Evolutionary conservation across 2,113 vertebrate species (phyloP), one percentile per base, ranked within the genome.

Genomic region (Alces alces): DNA sequence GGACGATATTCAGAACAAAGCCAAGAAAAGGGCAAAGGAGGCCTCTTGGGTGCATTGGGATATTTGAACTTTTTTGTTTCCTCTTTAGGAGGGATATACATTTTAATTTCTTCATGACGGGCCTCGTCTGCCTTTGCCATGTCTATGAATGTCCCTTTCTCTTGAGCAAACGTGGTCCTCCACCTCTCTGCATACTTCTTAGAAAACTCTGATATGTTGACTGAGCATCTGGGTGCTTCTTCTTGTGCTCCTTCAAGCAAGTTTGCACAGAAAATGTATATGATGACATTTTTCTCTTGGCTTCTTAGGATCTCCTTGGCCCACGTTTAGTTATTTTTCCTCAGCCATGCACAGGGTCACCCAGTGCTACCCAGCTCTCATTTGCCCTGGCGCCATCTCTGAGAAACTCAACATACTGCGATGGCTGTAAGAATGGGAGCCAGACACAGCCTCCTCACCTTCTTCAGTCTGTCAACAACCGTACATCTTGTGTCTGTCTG

Each of bases 251-350:
- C 98, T 99, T 99, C 97, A 99, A 98, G 96, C 99, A 99, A 45
- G 99, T 99, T 98, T 99, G 99, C 99, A 99, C 99, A 99, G 99
- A 99, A 98, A 99, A 99, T 96, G 99, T 99, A 82, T 99, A 99
- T 0, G 99, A 99, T 99, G 99, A 99, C 99, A 99, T 99, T 98
- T 99, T 99, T 98, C 99, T 98, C 99, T 99, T 4, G 99, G 99
- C 98, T 99, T 99, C 98, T 99, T 99, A 92, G 99, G 99, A 99
- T 99, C 99, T 21, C 99, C 99, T 99, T 99, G 99, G 82, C 98
- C 99, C 99, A 99, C 99, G 98, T 99, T 99, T 98, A 94, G 89
- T 96, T 95, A 96, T 98, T 99, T 98, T 98, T 91, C 98, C 15
- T 17, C 95, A 25, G 91, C 95, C 94, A 91, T 94, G 95, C 97